These are phyloP conservation scores for Caranx ignobilis DNA, from an alignment of 2,113 vertebrate genomes.

Conservation along the genomic window DNA sequence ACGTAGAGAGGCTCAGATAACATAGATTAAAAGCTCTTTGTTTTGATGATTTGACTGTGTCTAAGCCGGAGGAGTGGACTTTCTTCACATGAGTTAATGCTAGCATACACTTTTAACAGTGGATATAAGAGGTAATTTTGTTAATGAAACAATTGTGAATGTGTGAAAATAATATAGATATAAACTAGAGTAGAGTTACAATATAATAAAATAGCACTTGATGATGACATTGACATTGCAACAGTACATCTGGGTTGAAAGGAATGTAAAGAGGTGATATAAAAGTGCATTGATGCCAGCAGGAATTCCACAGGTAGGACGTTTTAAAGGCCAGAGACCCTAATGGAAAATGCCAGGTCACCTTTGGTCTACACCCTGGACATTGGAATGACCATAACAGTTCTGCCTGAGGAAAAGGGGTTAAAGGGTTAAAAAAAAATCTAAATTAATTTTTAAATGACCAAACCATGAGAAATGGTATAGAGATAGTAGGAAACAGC, in stretches of 20 bases:
- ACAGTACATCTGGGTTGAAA: neutral
- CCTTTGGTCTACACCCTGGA: conserved; percentile 47
- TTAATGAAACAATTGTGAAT: neutral
- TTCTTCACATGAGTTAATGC: neutral
- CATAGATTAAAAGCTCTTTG: too few relatives aligned
- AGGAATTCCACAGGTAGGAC: conserved; percentile 44
- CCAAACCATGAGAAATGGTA: neutral
- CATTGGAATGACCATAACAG: conserved; percentile 50
- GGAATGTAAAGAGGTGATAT: neutral
- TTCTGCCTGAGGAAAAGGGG: conserved; percentile 29
- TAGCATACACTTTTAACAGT: neutral
- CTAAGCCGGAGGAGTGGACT: too few relatives aligned
- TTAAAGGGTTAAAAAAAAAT: conserved; percentile 6
- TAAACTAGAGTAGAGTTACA: neutral
- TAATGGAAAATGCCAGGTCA: conserved; percentile 51
- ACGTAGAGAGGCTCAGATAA: too few relatives aligned
- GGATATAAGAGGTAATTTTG: neutral
- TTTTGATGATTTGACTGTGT: too few relatives aligned
- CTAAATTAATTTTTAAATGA: neutral
- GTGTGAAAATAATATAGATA: neutral
- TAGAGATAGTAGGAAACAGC: neutral
- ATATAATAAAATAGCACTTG: neutral
- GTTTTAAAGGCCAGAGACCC: conserved; percentile 43
- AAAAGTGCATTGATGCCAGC: neutral
- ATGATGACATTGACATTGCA: too few relatives aligned